Conservation (phyloP, 2,797 vertebrate genomes). For the Chelidonichthys spinosus region DNA sequence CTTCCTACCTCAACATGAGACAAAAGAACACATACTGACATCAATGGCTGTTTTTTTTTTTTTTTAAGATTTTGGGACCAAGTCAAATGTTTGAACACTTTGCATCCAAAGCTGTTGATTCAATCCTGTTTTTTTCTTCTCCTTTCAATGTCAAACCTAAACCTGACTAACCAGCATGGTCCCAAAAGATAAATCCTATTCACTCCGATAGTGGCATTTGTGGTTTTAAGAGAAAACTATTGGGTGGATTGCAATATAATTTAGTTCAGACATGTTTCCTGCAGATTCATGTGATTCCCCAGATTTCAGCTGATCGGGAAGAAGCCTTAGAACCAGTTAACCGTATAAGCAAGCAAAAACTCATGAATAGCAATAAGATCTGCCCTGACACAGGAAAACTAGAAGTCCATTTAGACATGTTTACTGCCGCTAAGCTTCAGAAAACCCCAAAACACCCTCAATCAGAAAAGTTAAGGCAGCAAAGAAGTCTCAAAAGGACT, state of each 20-base stretch:
- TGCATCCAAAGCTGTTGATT: background rate
- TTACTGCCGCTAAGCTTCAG: background rate
- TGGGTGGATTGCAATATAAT: background rate
- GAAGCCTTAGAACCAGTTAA: too few relatives aligned
- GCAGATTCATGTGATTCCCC: too few relatives aligned
- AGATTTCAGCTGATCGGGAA: too few relatives aligned
- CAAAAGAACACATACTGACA: background rate
- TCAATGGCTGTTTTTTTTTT: background rate
- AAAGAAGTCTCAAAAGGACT: background rate
- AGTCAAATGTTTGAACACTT: background rate
- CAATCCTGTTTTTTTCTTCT: background rate
- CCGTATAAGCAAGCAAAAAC: background rate
- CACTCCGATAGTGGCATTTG: background rate
- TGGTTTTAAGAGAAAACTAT: slow-evolving; percentile 1
- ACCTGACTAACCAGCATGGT: background rate
- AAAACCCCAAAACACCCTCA: background rate
- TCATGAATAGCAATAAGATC: background rate
- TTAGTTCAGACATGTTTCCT: too few relatives aligned
- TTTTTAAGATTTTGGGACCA: background rate
- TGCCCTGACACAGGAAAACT: background rate
- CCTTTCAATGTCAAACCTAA: background rate
- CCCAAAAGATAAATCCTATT: background rate
- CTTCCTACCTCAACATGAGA: background rate
- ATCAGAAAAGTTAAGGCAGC: background rate
- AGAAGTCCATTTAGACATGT: too few relatives aligned